Percentiles rank a stretch among this genome's conserved stretches.
phyloP scores from a whole-genome alignment of 2,888 invertebrate species.

The Epiperipatus broadwayi region DNA sequence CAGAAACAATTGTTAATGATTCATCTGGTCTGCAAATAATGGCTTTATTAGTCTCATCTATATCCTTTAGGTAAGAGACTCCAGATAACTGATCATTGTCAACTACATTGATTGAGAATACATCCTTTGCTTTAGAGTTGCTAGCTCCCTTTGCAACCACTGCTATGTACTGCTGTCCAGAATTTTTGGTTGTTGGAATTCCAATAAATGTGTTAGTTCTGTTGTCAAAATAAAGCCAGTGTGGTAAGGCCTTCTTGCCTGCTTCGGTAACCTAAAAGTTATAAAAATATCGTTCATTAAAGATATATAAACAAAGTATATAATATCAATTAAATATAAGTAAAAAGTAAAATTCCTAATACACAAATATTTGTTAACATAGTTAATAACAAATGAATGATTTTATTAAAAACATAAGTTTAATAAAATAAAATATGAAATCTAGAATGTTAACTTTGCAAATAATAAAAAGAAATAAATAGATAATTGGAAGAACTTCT shows the following conservation, averaged over 20 bases:
- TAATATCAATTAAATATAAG: too few relatives aligned
- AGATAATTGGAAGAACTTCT: too few relatives aligned
- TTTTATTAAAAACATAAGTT: too few relatives aligned
- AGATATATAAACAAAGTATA: too few relatives aligned
- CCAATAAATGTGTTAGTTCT: slow-evolving; percentile 50
- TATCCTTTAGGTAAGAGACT: slow-evolving; percentile 17
- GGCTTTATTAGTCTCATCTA: slow-evolving; percentile 19
- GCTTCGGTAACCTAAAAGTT: slow-evolving; percentile 18
- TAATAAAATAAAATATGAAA: too few relatives aligned
- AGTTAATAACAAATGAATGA: too few relatives aligned
- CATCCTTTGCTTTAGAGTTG: slow-evolving; percentile 43
- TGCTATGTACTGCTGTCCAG: slow-evolving; percentile 41
- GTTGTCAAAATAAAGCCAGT: slow-evolving; percentile 51
- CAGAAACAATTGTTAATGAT: slow-evolving; percentile 40
- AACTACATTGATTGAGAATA: slow-evolving; percentile 45
- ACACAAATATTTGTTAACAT: too few relatives aligned
- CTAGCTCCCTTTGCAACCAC: slow-evolving; percentile 29
- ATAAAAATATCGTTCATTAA: not conserved
- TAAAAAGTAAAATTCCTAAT: too few relatives aligned
- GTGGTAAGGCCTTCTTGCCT: slow-evolving; percentile 31
- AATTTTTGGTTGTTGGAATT: slow-evolving; percentile 45
- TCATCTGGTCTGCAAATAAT: slow-evolving; percentile 29
- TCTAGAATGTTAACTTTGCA: too few relatives aligned
- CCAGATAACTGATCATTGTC: slow-evolving; percentile 16
- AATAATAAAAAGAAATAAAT: too few relatives aligned